Base-by-base conservation (phyloP, 2,797 vertebrate species). In the Apodemus agrarius region DNA sequence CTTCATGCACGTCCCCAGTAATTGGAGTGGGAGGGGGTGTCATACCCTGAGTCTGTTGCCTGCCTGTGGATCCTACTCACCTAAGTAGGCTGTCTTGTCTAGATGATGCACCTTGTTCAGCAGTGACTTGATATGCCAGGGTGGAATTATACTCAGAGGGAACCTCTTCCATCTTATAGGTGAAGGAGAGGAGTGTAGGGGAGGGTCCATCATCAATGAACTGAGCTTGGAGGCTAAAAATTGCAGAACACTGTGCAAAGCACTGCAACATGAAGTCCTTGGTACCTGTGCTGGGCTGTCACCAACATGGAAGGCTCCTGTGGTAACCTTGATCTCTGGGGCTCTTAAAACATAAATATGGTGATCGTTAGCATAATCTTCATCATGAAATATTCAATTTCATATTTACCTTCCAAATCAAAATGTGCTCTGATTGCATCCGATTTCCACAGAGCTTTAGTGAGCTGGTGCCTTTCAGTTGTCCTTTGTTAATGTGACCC, bases 341-440 rank as follows among this genome's bases (percentile, higher is more conserved):
- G 16, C 29, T 65, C 89, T 89, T 95, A 81, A 22, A 80, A 97
- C 90, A 29, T 83, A 83, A 34, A 75, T 86, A 11, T 9, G 16
- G 40, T 63, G 40, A 80, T 85, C 21, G 37, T 57, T 94, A 74
- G 79, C 85, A 24, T 26, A 67, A 59, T 3, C 13, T 81, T 72
- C 40, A 43, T 31, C 46, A n/a, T n/a, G 46, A 91, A 80, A 52
- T 83, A 49, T 74, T n/a, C n/a, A 26, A 61, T 63, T 86, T 3
- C 21, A 6, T 74, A 69, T 78, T 95, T 87, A 37, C 72, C 24
- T 90, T 87, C 34, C 43, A 29, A 72, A 69, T 72, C 52, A 61
- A 67, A 59, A 72, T 21, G 10, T 88, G 84, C 76, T 46, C 31
- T 88, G 84, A 74, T 46, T 74, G 52, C 31, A 81, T 80, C 4